A percentile compares a stretch with the other conserved stretches of the same genome.
Evolutionary conservation across 2,113 vertebrate species (phyloP).

Genomic region (Eulacestoma nigropectus): DNA sequence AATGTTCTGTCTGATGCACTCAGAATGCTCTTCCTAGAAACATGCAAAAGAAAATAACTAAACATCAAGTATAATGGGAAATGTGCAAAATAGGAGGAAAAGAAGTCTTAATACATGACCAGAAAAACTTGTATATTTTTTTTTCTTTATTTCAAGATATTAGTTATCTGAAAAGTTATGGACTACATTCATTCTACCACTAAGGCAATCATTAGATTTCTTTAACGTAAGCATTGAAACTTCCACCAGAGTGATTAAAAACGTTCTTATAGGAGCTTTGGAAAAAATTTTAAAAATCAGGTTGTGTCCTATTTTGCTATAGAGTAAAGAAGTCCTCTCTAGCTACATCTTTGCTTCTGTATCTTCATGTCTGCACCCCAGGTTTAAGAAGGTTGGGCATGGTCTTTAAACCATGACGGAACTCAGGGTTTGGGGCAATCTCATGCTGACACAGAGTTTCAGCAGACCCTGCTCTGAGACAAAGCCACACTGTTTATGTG

Average conservation of each 20-base stretch:
- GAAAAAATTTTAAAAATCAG: not conserved
- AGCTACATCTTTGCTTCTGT: not conserved
- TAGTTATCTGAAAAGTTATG: not conserved
- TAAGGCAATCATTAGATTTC: not conserved
- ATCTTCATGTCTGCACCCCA: not conserved
- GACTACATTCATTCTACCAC: not conserved
- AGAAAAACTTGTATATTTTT: not conserved
- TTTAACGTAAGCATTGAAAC: not conserved
- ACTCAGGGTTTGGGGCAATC: rapidly evolving
- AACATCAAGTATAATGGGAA: not conserved
- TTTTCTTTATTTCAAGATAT: not conserved
- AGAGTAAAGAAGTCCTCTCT: not conserved
- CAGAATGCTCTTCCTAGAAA: not conserved
- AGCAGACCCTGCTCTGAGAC: not conserved
- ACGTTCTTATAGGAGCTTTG: not conserved
- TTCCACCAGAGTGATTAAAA: not conserved
- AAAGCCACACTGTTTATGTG: rapidly evolving
- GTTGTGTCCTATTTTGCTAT: not conserved
- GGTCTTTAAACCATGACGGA: not conserved
- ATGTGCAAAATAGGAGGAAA: not conserved
- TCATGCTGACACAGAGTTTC: rapidly evolving
- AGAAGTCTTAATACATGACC: not conserved
- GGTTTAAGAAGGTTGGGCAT: not conserved
- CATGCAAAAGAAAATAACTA: not conserved
- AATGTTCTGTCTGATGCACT: not conserved